Percentiles rank a stretch among this genome's conserved stretches.
Conservation (phyloP, 1,140 invertebrate species). For the Pseudomyrmex cubaensis region DNA sequence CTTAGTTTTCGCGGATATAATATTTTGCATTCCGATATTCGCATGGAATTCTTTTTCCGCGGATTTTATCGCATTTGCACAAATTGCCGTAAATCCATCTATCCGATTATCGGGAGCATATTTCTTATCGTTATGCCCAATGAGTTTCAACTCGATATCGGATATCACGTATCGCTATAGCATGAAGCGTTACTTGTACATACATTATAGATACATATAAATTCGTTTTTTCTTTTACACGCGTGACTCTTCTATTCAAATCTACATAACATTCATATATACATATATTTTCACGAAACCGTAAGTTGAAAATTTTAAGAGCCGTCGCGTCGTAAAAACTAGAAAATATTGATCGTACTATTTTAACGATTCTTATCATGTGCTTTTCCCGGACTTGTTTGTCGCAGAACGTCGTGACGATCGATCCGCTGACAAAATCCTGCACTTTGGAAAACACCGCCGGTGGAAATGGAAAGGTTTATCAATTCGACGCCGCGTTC, state of each 20-base stretch:
- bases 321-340: no score
- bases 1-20: not conserved
- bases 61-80: conserved; percentile 11
- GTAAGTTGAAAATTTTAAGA: no score
- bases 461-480: conserved; percentile 78
- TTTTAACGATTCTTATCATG: no score
- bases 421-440: conserved; percentile 89
- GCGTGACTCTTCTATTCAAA: no score
- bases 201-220: not conserved
- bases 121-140: not conserved
- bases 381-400: no score
- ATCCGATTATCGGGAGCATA: not conserved
- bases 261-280: no score
- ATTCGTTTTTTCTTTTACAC: no score
- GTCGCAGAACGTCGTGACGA: conserved; percentile 89
- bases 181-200: not conserved
- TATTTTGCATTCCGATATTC: not conserved
- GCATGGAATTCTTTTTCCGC: conserved; percentile 2
- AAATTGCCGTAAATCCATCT: conserved; percentile 17
- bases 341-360: no score
- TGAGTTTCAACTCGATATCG: not conserved
- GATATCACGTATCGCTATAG: not conserved
- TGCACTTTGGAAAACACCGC: conserved; percentile 91
- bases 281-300: no score
- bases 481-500: conserved; percentile 83